Base-by-base conservation (phyloP, 2,888 invertebrate genomes). In the Aproaerema taeniolella region DNA sequence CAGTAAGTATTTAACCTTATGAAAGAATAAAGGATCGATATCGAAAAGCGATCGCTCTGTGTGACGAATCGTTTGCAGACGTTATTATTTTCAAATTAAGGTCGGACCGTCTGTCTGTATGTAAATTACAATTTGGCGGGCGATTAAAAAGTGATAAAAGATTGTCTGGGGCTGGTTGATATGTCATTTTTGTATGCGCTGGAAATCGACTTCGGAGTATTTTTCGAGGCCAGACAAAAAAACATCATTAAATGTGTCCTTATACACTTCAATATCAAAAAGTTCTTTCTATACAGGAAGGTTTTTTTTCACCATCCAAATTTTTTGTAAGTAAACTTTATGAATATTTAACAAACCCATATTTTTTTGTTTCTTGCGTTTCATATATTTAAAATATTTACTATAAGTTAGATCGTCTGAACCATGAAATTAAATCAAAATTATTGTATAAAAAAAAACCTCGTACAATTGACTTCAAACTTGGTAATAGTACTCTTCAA, bases 1-100 rank as follows among this genome's bases (percentile, higher is more conserved):
- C 53, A 43, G n/a, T n/a, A n/a, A n/a, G 81, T 78, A 81, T 56
- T 53, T 51, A 43, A 46, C 49, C 46, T 55, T 49, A n/a, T n/a
- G n/a, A n/a, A n/a, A n/a, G n/a, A n/a, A 50, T 48, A 55, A 46
- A 48, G 49, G 41, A 47, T 61, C 63, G 58, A 67, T 69, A 67
- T 63, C 55, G 59, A 48, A 59, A 59, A 64, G 58, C 60, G 55
- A 64, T 64, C 59, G 57, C 42, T 41, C 45, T 41, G 41, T 58
- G 61, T 60, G 72, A 66, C 61, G 68, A 73, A 70, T 67, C 69
- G 52, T 55, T 53, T 58, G 51, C 75, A 79, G 80, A 79, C 75
- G 64, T 76, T 74, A 81, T 82, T 83, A 83, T 81, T 79, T 81
- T 78, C 73, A 64, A 71, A 83, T 82, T 81, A 82, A 80, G 81